Evolutionary conservation across 2,113 vertebrate species (phyloP).

Genomic region (Camelus bactrianus): DNA sequence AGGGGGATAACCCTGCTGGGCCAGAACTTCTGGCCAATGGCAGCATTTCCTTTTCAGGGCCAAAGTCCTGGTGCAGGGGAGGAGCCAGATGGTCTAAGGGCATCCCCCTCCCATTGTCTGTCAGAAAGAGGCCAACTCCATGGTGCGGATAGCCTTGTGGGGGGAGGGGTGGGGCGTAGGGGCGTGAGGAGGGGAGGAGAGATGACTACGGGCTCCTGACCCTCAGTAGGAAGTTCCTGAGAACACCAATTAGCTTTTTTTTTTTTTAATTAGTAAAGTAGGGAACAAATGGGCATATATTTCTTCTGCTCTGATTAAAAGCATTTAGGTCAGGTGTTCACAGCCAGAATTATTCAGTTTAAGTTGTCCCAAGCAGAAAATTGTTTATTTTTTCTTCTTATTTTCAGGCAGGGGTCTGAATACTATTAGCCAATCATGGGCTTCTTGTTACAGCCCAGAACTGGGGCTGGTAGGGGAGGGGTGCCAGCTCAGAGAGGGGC

Average conservation of each 20-base stretch:
- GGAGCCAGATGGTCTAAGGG: not conserved
- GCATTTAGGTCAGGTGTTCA: slow-evolving; percentile 78
- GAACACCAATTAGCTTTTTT: slow-evolving; percentile 76
- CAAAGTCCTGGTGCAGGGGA: slow-evolving; percentile 43
- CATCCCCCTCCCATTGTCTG: slow-evolving; percentile 53
- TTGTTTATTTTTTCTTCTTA: slow-evolving; percentile 65
- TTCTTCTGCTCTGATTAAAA: slow-evolving; percentile 83
- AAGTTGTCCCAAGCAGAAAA: slow-evolving; percentile 79
- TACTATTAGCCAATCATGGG: slow-evolving; percentile 9
- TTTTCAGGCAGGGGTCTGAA: slow-evolving; percentile 74
- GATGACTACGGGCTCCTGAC: slow-evolving; percentile 69
- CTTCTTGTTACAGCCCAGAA: slow-evolving; percentile 42
- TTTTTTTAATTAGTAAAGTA: slow-evolving; percentile 73
- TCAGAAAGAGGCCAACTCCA: slow-evolving; percentile 73
- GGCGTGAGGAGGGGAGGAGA: not conserved
- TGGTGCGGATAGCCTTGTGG: not conserved
- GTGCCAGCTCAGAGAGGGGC: not conserved
- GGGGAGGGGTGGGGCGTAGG: not conserved
- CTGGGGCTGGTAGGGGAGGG: not conserved
- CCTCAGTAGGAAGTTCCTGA: slow-evolving; percentile 71
- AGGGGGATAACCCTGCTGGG: slow-evolving; percentile 22
- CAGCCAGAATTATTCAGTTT: slow-evolving; percentile 72
- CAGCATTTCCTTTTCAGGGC: slow-evolving; percentile 57
- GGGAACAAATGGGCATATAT: slow-evolving; percentile 71
- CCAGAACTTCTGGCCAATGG: slow-evolving; percentile 72